Percentiles rank a stretch among this genome's conserved stretches.
Evolutionary conservation across 2,888 invertebrate genomes (phyloP).

Genomic region (Acleris cristana): DNA sequence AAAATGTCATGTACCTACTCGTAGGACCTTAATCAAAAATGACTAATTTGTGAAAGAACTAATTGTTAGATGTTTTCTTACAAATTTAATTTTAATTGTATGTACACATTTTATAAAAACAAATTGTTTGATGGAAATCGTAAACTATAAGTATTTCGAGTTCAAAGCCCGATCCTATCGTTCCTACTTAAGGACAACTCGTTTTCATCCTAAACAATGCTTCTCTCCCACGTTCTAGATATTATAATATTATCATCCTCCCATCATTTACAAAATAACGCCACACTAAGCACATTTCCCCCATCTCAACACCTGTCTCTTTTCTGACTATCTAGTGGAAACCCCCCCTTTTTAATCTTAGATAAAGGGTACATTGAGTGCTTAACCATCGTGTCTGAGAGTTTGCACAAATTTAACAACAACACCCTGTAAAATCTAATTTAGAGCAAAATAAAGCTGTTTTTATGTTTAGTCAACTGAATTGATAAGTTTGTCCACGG

Average conservation of each 20-base stretch:
- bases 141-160: too few relatives aligned
- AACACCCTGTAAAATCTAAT: conserved; percentile 37
- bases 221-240: too few relatives aligned
- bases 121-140: too few relatives aligned
- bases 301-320: conserved; percentile 52
- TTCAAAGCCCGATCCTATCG: too few relatives aligned
- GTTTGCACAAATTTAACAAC: conserved; percentile 45
- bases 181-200: too few relatives aligned
- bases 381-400: conserved; percentile 70
- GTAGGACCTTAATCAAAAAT: too few relatives aligned
- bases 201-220: too few relatives aligned
- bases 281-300: conserved; percentile 32
- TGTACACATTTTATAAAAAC: too few relatives aligned
- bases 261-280: conserved; percentile 24
- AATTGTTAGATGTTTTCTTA: too few relatives aligned
- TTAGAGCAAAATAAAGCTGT: conserved; percentile 17
- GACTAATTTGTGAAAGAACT: too few relatives aligned
- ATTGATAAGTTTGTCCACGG: conserved; percentile 45
- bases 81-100: too few relatives aligned
- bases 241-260: not conserved
- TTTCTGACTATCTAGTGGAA: conserved; percentile 50
- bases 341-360: conserved; percentile 77
- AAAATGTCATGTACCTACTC: too few relatives aligned
- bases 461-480: conserved; percentile 20
- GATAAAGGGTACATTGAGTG: conserved; percentile 81